Evolutionary conservation across 2,113 vertebrate species (phyloP).

Genomic region (Platichthys flesus): DNA sequence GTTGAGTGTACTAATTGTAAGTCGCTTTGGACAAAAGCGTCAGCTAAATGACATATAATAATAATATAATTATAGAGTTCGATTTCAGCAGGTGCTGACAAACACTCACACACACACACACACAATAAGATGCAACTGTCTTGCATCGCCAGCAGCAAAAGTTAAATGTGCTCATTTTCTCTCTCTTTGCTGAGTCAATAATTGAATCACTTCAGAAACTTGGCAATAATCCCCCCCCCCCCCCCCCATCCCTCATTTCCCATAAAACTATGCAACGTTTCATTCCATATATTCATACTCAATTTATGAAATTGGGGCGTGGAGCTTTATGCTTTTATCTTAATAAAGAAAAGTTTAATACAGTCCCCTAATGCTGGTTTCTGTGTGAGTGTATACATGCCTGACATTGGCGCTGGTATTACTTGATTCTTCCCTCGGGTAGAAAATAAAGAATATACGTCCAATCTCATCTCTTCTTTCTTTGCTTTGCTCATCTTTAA

Average conservation of each 20-base stretch:
- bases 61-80: too few relatives aligned
- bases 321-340: conserved; percentile 29
- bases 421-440: not conserved
- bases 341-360: conserved; percentile 17
- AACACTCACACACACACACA: not conserved
- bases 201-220: conserved; percentile 44
- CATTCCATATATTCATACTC: conserved; percentile 24
- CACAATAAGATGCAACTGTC: not conserved
- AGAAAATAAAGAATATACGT: conserved; percentile 9
- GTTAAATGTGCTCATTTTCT: not conserved
- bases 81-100: not conserved
- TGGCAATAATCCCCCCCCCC: conserved; percentile 34
- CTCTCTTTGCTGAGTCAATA: conserved; percentile 9
- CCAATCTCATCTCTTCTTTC: conserved; percentile 8
- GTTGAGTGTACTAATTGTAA: too few relatives aligned
- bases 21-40: too few relatives aligned
- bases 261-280: conserved; percentile 25
- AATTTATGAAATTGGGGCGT: conserved; percentile 40
- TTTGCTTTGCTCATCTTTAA: conserved; percentile 3
- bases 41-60: too few relatives aligned
- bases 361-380: conserved; percentile 20
- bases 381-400: conserved; percentile 11
- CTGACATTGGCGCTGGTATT: too few relatives aligned
- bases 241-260: conserved; percentile 23
- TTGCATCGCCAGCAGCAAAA: conserved; percentile 9